Evolutionary conservation across 1,140 invertebrate genomes (phyloP), one percentile per base, ranked within the genome.

Genomic region (Physella acuta): DNA sequence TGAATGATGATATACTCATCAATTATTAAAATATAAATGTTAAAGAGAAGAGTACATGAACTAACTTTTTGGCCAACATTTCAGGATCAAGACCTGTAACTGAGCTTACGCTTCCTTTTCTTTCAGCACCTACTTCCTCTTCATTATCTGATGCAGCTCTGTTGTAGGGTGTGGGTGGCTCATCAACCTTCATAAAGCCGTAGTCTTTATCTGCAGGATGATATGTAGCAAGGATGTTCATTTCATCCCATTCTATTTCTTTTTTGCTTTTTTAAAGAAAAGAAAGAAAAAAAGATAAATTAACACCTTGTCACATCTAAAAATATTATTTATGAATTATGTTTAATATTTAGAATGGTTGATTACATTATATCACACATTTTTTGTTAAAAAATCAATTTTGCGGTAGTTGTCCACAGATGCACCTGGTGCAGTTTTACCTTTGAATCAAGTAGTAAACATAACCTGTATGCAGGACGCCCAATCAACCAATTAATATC

Each of bases 141-240:
- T 90, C 88, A 68, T 91, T 90, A 67, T 90, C 76, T 20, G 76
- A 78, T 56, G 90, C 89, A 76, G 88, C 88, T 74, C 92, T 91
- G 83, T 91, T 92, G 80, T 92, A 99, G 1, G 97, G 98, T 14
- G 98, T 99, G 94, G 44, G 96, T 11, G 85, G 83, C 85, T 98
- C 97, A 79, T 98, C 94, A 67, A 99, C 96, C 88, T 99, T 99
- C 95, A 99, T 99, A 81, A 97, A 95, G 14, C 97, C 97, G 87
- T 99, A 99, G 87, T 99, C 97, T 87, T 99, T 99, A 82, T 96
- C 95, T 34, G 93, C 86, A 51, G 97, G 97, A 89, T 99, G 97
- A 79, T 96, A 90, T 3, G 98, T 99, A 68, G 95, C 95, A 76
- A 99, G 88, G 72, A 99, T 99, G 86, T 99, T 99, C 91, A 98